Conservation (phyloP, 2,113 vertebrate species). For the Naja naja region DNA sequence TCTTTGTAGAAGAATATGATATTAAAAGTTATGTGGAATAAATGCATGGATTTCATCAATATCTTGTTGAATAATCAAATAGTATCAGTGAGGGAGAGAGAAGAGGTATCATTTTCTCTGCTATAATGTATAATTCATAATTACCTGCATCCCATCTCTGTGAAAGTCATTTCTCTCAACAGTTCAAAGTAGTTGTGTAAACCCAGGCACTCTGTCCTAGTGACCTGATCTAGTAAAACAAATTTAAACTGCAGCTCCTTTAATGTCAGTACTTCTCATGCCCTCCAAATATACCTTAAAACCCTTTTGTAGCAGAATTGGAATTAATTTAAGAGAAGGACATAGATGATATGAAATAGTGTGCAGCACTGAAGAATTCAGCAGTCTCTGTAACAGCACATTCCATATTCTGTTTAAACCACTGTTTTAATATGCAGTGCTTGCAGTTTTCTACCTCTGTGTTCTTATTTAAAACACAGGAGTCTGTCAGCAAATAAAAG, state of each 20-base stretch:
- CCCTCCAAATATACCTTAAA: conserved; percentile 18
- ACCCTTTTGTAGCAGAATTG: conserved; percentile 3
- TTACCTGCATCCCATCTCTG: conserved; percentile 15
- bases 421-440: conserved; percentile 15
- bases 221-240: conserved; percentile 1
- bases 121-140: conserved; percentile 21
- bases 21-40: not conserved
- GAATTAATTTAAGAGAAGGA: not conserved
- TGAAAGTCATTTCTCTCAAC: conserved; percentile 1
- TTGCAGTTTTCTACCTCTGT: conserved; percentile 20
- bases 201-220: not conserved
- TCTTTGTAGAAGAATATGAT: not conserved
- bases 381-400: conserved; percentile 11
- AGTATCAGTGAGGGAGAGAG: not conserved
- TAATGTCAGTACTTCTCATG: conserved; percentile 5
- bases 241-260: not conserved
- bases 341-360: not conserved
- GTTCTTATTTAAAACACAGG: conserved; percentile 21
- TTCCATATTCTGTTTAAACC: conserved; percentile 31
- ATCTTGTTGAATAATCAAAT: not conserved
- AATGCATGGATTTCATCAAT: not conserved
- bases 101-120: not conserved
- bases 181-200: conserved; percentile 24
- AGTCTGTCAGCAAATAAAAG: conserved; percentile 23
- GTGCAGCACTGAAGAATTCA: conserved; percentile 6